phyloP scores from a whole-genome alignment of 2,113 vertebrate genomes.

The Mohoua ochrocephala region DNA sequence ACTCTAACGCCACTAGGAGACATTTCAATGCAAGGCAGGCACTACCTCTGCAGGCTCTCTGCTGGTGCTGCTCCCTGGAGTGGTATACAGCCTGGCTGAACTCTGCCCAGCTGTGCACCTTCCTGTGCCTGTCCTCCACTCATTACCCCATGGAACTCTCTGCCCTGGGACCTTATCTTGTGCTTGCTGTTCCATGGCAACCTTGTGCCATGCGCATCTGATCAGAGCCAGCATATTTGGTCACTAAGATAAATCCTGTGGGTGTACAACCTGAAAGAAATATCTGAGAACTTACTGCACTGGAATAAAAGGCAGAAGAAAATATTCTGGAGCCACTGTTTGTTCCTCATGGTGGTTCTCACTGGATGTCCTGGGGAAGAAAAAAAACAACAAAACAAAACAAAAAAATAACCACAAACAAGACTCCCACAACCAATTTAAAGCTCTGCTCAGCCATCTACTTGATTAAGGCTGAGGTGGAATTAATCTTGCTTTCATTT shows the following conservation, averaged over 20 bases:
- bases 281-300: constrained; percentile 51
- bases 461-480: background rate
- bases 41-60: background rate
- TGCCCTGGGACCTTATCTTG: background rate
- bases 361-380: background rate
- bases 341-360: constrained; percentile 53
- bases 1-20: background rate
- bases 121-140: background rate
- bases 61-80: background rate
- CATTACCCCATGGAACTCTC: background rate
- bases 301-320: constrained; percentile 55
- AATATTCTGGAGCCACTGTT: background rate
- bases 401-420: background rate
- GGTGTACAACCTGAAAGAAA: background rate
- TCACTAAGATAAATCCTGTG: background rate
- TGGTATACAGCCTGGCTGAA: background rate
- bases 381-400: background rate
- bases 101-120: background rate
- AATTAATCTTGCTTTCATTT: background rate
- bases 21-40: background rate
- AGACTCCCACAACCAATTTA: background rate
- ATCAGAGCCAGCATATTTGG: rapidly evolving
- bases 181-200: background rate
- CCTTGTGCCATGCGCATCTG: background rate
- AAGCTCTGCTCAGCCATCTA: background rate